Base-by-base conservation (phyloP, 1,140 invertebrate genomes). In the Drosophila kurseongensis region DNA sequence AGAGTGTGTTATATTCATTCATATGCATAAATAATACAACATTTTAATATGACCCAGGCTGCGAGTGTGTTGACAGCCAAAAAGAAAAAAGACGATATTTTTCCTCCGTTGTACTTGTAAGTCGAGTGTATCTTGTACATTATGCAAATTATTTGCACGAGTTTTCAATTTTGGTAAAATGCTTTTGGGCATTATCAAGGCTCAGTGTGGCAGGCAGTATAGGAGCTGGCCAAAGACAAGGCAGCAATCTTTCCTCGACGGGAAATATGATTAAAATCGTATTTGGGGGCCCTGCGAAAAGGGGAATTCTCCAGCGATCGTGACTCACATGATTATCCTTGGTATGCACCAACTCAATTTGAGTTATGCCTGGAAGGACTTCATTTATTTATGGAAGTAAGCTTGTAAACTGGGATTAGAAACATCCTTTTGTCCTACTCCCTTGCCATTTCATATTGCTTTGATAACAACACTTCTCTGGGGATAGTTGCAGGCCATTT, bases 131-230 rank as follows among this genome's bases (percentile, higher is more conserved):
- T 55, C 35, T 81, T 63, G 65, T 60, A 75, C 57, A 88, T 86
- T 86, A 86, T 86, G 83, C 76, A 86, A 86, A 86, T 86, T 79
- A 88, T 88, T 88, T 86, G 84, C 83, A 83, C 75, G 83, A 86
- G 82, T 83, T 86, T 86, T 86, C 83, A 86, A 86, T 86, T 83
- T 86, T 88, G 80, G 78, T 71, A 75, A 86, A 85, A 85, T 66
- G 82, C 81, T 88, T 80, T 88, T 57, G 83, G 75, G 67, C 54
- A 77, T 84, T 80, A 84, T 84, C 77, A 84, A 68, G 76, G 58
- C 68, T 23, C 14, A 32, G 36, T 27, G 23, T 23, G 23, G 23
- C 42, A 16, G 32, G 23, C 23, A 32, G 50, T 14, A 58, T 47
- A 51, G 36, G 40, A 32, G 51, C 18, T 59, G 57, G 56, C 76